Percentiles rank a stretch among this genome's conserved stretches.
These are phyloP conservation scores for Lacanobia oleracea DNA, from an alignment of 2,888 invertebrate genomes.

Conservation along the genomic window DNA sequence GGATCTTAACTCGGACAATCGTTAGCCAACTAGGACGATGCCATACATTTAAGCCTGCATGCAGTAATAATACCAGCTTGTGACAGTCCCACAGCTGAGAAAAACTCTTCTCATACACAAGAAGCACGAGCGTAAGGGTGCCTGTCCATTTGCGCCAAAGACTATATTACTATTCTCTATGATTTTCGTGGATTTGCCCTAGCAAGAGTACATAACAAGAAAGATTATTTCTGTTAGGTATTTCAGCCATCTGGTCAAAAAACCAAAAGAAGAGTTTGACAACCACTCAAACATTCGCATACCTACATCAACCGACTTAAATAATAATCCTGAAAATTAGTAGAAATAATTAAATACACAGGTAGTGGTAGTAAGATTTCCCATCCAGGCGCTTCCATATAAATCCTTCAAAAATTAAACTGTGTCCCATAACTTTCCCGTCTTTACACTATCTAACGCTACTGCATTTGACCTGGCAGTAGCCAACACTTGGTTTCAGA, in stretches of 20 bases:
- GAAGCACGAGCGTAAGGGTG: not conserved
- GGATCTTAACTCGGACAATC: too few relatives aligned
- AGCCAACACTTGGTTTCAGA: too few relatives aligned
- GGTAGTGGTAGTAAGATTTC: not conserved
- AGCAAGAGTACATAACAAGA: too few relatives aligned
- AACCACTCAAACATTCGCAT: not conserved
- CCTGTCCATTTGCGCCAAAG: too few relatives aligned
- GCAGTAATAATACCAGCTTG: not conserved
- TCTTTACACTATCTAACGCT: too few relatives aligned
- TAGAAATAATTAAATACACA: not conserved
- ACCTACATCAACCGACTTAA: too few relatives aligned
- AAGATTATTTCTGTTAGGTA: too few relatives aligned
- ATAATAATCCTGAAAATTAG: not conserved
- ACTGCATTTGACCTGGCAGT: too few relatives aligned
- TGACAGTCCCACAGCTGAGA: not conserved
- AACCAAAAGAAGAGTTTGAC: not conserved
- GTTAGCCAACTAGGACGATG: too few relatives aligned
- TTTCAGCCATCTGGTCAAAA: too few relatives aligned
- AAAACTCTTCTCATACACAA: not conserved
- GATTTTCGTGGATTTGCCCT: too few relatives aligned
- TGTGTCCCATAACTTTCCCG: not conserved
- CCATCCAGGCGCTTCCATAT: not conserved
- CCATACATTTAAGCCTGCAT: not conserved
- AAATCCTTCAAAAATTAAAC: not conserved
- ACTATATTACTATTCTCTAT: too few relatives aligned